These are phyloP conservation scores for Drosophila baimaii DNA, from an alignment of 1,140 invertebrate species.

Conservation along the genomic window DNA sequence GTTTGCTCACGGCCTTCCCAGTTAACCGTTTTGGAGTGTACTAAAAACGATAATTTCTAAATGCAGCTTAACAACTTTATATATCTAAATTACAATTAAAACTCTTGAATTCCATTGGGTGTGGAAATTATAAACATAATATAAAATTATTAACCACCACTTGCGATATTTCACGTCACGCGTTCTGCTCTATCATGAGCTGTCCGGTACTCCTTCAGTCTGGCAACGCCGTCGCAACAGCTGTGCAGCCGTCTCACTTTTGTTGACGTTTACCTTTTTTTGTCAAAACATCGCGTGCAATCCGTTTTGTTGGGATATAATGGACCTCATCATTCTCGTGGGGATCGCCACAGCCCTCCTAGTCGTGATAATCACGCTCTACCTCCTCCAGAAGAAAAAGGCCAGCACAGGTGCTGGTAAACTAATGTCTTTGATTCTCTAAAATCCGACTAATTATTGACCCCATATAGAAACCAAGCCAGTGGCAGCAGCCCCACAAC, in stretches of 20 bases:
- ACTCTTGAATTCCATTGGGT: too few species aligned
- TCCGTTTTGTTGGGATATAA: slow-evolving; percentile 65
- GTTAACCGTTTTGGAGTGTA: neutral
- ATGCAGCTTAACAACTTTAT: too few species aligned
- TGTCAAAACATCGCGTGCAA: slow-evolving; percentile 29
- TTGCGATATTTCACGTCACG: slow-evolving; percentile 34
- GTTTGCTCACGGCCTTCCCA: neutral
- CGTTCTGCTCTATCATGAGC: neutral
- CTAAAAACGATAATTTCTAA: neutral
- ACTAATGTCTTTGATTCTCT: neutral
- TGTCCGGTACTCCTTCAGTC: neutral
- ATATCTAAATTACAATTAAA: too few species aligned
- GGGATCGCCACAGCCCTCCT: slow-evolving; percentile 84
- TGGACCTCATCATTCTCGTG: slow-evolving; percentile 85
- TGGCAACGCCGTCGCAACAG: slow-evolving; percentile 41
- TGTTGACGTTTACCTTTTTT: slow-evolving; percentile 80
- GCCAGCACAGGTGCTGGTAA: slow-evolving; percentile 55
- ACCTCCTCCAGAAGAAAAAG: slow-evolving; percentile 76
- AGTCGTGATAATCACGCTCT: slow-evolving; percentile 84
- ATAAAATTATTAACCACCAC: neutral
- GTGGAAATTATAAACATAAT: neutral
- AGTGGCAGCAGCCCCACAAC: slow-evolving; percentile 65
- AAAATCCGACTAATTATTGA: neutral
- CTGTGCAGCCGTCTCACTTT: slow-evolving; percentile 23
- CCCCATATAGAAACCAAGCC: slow-evolving; percentile 51